Percentiles rank a stretch among this genome's conserved stretches.
These are phyloP conservation scores for Eupithecia tripunctaria DNA, from an alignment of 2,888 invertebrate genomes.

Conservation along the genomic window DNA sequence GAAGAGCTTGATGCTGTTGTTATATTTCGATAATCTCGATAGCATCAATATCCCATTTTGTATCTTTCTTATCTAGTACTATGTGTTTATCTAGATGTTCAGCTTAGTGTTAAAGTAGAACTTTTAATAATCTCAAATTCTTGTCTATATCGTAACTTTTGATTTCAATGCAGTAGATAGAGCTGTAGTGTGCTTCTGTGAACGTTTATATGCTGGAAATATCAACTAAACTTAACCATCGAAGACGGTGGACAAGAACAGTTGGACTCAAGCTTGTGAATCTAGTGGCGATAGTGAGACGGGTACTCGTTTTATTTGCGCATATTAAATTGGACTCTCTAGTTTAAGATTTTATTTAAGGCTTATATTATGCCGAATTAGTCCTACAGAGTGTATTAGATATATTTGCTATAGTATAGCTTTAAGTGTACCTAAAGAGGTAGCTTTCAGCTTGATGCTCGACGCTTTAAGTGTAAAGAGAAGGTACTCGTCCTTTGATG, in stretches of 20 bases:
- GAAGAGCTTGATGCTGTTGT: no score
- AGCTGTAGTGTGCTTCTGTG: conserved; percentile 28
- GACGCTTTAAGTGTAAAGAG: no score
- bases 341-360: conserved; percentile 65
- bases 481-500: conserved; percentile 68
- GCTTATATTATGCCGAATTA: neutral
- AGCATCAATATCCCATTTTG: neutral
- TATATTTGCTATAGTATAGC: neutral
- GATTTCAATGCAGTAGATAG: conserved; percentile 26
- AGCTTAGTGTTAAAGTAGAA: conserved; percentile 1
- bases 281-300: conserved; percentile 71
- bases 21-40: neutral
- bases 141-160: conserved; percentile 11
- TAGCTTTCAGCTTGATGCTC: no score
- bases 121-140: neutral
- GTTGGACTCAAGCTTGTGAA: conserved; percentile 43
- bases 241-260: conserved; percentile 46
- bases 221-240: conserved; percentile 7
- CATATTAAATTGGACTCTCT: conserved; percentile 69
- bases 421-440: no score
- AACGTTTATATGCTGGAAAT: conserved; percentile 20
- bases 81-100: conserved; percentile 2
- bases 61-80: neutral
- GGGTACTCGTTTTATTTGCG: conserved; percentile 82
- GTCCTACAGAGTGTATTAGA: neutral